Evolutionary conservation across 92 coral and sea anemone genomes (phyloP), one percentile per base, ranked within the genome.

Genomic region (Anthopleura xanthogrammica): DNA sequence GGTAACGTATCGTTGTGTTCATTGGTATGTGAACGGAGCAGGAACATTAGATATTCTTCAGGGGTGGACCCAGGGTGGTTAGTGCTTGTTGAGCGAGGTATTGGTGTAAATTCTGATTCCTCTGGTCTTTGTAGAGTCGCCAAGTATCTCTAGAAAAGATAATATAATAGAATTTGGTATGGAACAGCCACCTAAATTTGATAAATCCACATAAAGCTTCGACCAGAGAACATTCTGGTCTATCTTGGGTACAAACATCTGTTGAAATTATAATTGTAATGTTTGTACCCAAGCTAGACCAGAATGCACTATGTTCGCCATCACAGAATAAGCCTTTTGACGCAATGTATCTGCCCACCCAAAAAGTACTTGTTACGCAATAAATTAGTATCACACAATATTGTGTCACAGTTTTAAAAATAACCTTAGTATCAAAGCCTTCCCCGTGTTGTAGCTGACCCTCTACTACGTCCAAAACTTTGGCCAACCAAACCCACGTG

Each of bases 1-100:
- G 98, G 98, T 22, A 94, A 87, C 6, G 96, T 87, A 75, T 94
- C 98, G 13, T 81, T 92, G 83, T 94, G 96, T 55, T 94, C 98
- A 42, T 87, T 76, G 66, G 80, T 90, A 77, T 94, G 96, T 2
- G 98, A 89, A 16, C 98, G 90, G 65, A 94, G 82, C 6, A 94
- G 82, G 87, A 92, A 94, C 98, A 94, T 92, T 12, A 94, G 79
- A 42, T 94, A 94, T 79, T 94, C 98, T 41, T 94, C 98, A 20
- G 98, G 98, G 82, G 93, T 83, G 77, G 98, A 96, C 80, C 98
- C 95, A 40, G 98, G 91, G 17, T 16, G 58, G 9, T 85, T 82
- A 3, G 86, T 85, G 16, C 88, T 66, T 62, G 91, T 57, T 19
- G 95, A 87, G 29, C 98, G 93, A 19, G 92, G 79, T n/a, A 90